These are phyloP conservation scores for Leistus spinibarbis DNA, from an alignment of 2,888 invertebrate species.

Conservation along the genomic window DNA sequence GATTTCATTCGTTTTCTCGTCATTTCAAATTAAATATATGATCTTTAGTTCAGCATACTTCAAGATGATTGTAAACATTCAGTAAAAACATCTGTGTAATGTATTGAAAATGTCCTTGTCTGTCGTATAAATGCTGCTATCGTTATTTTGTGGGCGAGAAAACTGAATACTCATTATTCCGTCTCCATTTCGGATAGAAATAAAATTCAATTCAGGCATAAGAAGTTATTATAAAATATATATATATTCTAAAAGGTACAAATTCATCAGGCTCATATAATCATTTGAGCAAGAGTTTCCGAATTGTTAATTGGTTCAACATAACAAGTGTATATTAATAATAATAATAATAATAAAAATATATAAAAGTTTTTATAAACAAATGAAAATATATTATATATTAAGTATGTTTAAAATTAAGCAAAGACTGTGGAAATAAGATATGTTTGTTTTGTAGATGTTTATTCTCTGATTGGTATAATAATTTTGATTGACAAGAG, in stretches of 20 bases:
- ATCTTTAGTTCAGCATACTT: not conserved
- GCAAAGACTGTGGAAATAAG: slow-evolving; percentile 35
- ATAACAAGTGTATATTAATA: slow-evolving; percentile 10
- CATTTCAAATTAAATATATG: not conserved
- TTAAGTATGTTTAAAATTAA: slow-evolving; percentile 36
- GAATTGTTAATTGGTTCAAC: not conserved
- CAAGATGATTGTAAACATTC: not conserved
- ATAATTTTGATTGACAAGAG: slow-evolving; percentile 41
- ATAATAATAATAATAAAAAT: not conserved
- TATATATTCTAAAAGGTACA: slow-evolving; percentile 27
- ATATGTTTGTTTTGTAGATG: slow-evolving; percentile 18
- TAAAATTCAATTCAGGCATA: not conserved
- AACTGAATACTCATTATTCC: not conserved
- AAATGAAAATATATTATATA: slow-evolving; percentile 37
- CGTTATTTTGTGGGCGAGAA: not conserved
- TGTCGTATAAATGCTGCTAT: not conserved
- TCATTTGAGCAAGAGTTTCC: not conserved
- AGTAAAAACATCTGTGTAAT: not conserved
- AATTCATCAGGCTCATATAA: not conserved
- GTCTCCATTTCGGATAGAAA: not conserved
- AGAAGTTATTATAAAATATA: not conserved
- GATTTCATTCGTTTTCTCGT: not conserved
- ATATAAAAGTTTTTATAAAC: slow-evolving; percentile 37
- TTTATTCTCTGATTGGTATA: slow-evolving; percentile 10
- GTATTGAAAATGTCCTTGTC: not conserved